Evolutionary conservation across 53 echinoderm and acorn worm species (phyloP), one percentile per base, ranked within the genome.

Genomic region (Antedon mediterranea): DNA sequence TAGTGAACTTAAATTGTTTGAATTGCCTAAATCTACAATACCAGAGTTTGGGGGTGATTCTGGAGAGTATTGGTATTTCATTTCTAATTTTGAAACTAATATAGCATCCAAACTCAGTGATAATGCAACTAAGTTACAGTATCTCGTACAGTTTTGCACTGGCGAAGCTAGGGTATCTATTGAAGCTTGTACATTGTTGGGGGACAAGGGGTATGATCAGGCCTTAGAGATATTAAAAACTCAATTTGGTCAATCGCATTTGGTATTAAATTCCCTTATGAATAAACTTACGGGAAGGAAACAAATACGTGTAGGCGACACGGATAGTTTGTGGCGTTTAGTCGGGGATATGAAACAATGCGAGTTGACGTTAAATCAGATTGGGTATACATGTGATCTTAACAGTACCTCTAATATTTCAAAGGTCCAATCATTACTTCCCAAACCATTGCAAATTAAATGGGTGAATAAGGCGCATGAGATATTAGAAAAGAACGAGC

Each of bases 191-290:
- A 18, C 57, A 2, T 57, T 57, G 57, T 57, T 57, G 23, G 77
- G 82, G 23, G 82, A 82, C 29, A 30, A 77, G 26, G 82, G 82
- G 26, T 76, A 82, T 32, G 82, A 82, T 32, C 71, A 71, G 34
- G 82, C 82, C 26, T 34, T 82, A 32, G 7, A 28, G 28, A 82
- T 82, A 43, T 77, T 82, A 13, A 76, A 32, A 76, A 31, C 57
- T 31, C 77, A 76, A 31, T 82, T 82, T 32, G 82, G 82, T 33
- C 77, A 82, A 71, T 71, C 82, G 23, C 82, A 82, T 82, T 76
- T 82, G 71, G 41, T 82, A 0, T 30, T 82, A 23, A 70, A 82
- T 76, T 76, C 82, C 30, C 28, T 82, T 13, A 76, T 82, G 80
- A 18, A 6, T 18, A 57, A 57, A 57, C 23, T 57, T 18, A 57